Conservation (phyloP, 1,140 invertebrate genomes). For the Drosophila ironensis region DNA sequence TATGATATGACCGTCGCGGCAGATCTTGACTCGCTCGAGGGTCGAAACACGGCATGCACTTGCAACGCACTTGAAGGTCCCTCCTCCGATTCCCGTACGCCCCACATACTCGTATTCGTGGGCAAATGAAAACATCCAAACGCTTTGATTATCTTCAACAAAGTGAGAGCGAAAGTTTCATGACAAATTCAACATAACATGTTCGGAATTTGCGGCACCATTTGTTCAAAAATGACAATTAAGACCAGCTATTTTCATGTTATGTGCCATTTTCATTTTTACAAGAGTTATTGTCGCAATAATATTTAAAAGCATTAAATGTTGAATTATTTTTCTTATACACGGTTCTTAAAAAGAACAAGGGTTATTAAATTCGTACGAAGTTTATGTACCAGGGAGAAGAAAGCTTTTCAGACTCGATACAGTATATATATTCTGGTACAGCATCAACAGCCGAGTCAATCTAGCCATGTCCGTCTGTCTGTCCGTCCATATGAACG, state of each 20-base stretch:
- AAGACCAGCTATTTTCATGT: background rate
- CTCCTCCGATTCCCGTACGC: conserved; percentile 54
- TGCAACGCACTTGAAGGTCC: conserved; percentile 34
- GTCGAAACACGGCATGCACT: conserved; percentile 47
- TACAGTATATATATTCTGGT: too few species aligned
- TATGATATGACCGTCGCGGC: conserved; percentile 45
- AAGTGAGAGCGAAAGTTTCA: conserved; percentile 70
- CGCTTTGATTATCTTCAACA: conserved; percentile 14
- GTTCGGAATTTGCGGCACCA: conserved; percentile 40
- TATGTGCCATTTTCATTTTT: background rate
- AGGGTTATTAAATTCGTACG: too few species aligned
- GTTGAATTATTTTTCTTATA: too few species aligned
- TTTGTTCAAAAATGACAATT: background rate
- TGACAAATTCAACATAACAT: conserved; percentile 18
- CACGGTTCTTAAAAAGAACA: too few species aligned
- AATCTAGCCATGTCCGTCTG: too few species aligned
- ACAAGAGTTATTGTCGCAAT: too few species aligned
- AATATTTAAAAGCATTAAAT: too few species aligned
- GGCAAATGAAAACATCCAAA: conserved; percentile 65
- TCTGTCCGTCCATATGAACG: too few species aligned
- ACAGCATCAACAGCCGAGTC: too few species aligned
- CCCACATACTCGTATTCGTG: conserved; percentile 3
- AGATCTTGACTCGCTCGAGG: conserved; percentile 29
- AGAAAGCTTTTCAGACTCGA: too few species aligned
- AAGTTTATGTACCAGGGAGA: too few species aligned